Evolutionary conservation across 2,888 invertebrate genomes (phyloP), one percentile per base, ranked within the genome.

Genomic region (Digitonthophagus gazella): DNA sequence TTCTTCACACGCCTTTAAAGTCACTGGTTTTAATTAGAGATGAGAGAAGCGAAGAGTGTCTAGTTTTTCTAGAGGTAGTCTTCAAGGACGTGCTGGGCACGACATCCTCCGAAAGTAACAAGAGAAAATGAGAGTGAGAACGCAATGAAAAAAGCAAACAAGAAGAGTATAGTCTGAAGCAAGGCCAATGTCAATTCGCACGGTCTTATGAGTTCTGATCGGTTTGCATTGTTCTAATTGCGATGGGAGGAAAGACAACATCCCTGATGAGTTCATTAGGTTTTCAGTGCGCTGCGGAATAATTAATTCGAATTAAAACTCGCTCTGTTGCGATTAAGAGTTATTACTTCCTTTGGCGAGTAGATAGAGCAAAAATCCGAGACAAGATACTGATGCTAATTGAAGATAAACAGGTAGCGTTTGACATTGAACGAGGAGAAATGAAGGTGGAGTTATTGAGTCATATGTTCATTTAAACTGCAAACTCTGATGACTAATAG

Each of bases 261-360:
- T 67, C 64, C 67, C 64, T 55, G 28, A 67, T 64, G 64, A 64
- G 56, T 64, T 57, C 67, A 67, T 67, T 67, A 67, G 56, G 55
- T 14, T 56, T 55, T 56, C 20, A 22, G 15, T 15, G 63, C 11
- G 15, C 14, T 14, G 14, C 16, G 15, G n/a, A 14, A 55, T 67
- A 61, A 61, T 61, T 61, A 61, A 61, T n/a, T 18, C 18, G 61
- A 61, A 18, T 61, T 61, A 19, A 19, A 19, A 61, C 16, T 2
- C 5, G 18, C 18, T 61, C 16, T 61, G 61, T n/a, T n/a, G n/a
- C n/a, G n/a, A n/a, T n/a, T n/a, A 61, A 61, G 61, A 61, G 20
- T 61, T 20, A 61, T 61, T 61, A 61, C 20, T 61, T 61, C 61
- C 61, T 61, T n/a, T 19, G 18, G 56, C n/a, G 6, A 4, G 3